These are phyloP conservation scores for Lasioglossum morio DNA, from an alignment of 2,888 invertebrate genomes.

Conservation along the genomic window DNA sequence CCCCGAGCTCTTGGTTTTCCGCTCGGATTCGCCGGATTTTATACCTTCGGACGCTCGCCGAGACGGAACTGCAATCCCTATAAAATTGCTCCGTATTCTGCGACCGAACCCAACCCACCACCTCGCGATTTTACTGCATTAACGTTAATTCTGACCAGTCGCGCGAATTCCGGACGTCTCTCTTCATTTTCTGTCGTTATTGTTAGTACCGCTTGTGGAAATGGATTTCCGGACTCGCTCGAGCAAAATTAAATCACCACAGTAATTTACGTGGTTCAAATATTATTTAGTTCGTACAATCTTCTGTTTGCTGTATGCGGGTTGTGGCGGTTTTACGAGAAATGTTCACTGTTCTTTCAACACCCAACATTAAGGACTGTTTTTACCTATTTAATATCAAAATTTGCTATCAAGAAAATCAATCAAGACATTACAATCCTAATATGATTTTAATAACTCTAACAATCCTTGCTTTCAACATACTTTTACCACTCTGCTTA, in stretches of 20 bases:
- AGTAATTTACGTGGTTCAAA: too few species aligned
- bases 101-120: background rate
- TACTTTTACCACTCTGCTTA: background rate
- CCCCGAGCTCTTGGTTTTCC: slow-evolving; percentile 37
- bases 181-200: background rate
- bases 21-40: slow-evolving; percentile 35
- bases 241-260: background rate
- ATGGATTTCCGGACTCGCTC: background rate
- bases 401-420: too few species aligned
- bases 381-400: background rate
- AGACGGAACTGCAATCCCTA: slow-evolving; percentile 21
- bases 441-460: too few species aligned
- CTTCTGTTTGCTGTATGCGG: background rate
- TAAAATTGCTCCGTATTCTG: slow-evolving; percentile 23
- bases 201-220: background rate
- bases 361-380: background rate
- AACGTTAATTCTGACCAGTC: slow-evolving; percentile 3
- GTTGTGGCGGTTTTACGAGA: too few species aligned
- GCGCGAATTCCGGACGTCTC: background rate
- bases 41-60: slow-evolving; percentile 10
- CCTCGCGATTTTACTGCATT: background rate
- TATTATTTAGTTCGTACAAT: background rate
- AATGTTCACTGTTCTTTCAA: background rate
- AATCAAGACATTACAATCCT: too few species aligned
- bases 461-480: too few species aligned